Percentiles rank a stretch among this genome's conserved stretches.
phyloP scores from a whole-genome alignment of 2,888 invertebrate species.

The Epirrhoe tristata region DNA sequence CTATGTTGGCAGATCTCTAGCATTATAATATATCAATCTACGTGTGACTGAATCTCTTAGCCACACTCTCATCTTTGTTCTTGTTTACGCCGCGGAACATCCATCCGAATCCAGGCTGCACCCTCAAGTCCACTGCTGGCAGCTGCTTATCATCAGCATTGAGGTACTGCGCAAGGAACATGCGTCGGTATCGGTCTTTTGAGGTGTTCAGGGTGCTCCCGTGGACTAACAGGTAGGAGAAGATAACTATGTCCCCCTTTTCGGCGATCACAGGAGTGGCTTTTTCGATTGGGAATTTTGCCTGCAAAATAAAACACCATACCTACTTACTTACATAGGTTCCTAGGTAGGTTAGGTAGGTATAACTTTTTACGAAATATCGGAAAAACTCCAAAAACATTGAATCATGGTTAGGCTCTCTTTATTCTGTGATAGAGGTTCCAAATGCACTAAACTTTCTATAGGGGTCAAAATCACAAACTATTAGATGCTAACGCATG shows the following conservation, averaged over 20 bases:
- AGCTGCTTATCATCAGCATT: slow-evolving; percentile 80
- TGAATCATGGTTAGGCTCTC: too few species aligned
- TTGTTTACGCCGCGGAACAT: slow-evolving; percentile 81
- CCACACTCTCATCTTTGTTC: slow-evolving; percentile 54
- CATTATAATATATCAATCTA: too few species aligned
- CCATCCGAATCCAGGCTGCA: slow-evolving; percentile 81
- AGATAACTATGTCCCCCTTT: slow-evolving; percentile 83
- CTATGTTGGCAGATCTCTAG: too few species aligned
- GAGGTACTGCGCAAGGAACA: slow-evolving; percentile 83
- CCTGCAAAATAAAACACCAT: slow-evolving; percentile 55
- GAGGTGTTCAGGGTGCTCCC: slow-evolving; percentile 84
- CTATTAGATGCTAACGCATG: too few species aligned
- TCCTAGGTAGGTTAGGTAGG: too few species aligned
- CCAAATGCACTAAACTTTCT: too few species aligned
- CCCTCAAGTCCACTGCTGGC: slow-evolving; percentile 57
- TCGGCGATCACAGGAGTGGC: slow-evolving; percentile 81
- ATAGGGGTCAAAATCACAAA: too few species aligned
- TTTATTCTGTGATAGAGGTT: too few species aligned
- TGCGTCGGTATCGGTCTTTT: slow-evolving; percentile 68
- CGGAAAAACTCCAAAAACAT: too few species aligned
- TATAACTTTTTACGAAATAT: too few species aligned
- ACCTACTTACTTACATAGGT: too few species aligned
- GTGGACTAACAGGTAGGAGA: slow-evolving; percentile 84
- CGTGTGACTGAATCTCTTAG: slow-evolving; percentile 40
- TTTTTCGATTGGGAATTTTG: slow-evolving; percentile 75